A percentile compares a stretch with the other conserved stretches of the same genome.
These are phyloP conservation scores for Pammene fasciana DNA, from an alignment of 2,888 invertebrate species.

Conservation along the genomic window DNA sequence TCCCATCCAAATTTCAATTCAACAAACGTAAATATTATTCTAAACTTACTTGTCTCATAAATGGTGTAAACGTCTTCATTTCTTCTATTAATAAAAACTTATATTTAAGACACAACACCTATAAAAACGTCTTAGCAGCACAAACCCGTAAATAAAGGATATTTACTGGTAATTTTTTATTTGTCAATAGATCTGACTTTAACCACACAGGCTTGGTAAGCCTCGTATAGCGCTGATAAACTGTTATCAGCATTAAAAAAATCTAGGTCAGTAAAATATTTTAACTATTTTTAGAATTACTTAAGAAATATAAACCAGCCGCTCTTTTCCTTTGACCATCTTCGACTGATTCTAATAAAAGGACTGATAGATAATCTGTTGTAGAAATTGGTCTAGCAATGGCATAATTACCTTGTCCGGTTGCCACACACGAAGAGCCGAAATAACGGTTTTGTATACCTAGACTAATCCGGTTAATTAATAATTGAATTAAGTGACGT, in stretches of 20 bases:
- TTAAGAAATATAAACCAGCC: background rate
- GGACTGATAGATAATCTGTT: background rate
- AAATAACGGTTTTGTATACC: background rate
- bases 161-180: too few relatives aligned
- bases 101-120: background rate
- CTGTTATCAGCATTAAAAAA: too few relatives aligned
- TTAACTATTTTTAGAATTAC: background rate
- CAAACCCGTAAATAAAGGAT: too few relatives aligned
- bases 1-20: too few relatives aligned
- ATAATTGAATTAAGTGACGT: background rate
- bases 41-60: constrained; percentile 6
- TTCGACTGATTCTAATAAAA: background rate
- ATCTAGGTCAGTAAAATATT: too few relatives aligned
- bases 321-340: background rate
- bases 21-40: background rate
- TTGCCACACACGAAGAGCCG: background rate
- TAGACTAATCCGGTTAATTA: background rate
- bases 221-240: too few relatives aligned
- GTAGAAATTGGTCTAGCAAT: background rate
- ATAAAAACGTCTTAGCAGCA: too few relatives aligned
- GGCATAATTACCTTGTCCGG: background rate
- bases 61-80: background rate
- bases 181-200: too few relatives aligned
- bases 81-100: background rate
- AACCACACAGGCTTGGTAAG: too few relatives aligned